Evolutionary conservation across 2,113 vertebrate genomes (phyloP), one percentile per base, ranked within the genome.

Genomic region (Cryptotis parvus): DNA sequence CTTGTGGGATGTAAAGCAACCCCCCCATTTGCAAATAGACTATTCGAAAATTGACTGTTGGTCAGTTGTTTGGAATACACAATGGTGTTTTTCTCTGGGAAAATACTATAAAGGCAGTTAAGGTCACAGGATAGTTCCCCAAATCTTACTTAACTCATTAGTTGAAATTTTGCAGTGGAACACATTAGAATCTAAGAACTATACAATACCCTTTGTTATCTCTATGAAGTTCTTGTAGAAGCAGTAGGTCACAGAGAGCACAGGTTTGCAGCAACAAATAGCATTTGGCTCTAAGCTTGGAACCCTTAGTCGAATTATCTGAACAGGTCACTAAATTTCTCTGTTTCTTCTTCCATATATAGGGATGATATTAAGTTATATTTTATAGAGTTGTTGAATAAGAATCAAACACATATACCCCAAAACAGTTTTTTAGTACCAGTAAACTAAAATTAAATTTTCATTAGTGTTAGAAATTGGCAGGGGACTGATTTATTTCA

Each of bases 1-100:
- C 65, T 83, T 24, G 49, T 90, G 87, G 72, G 87, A 96, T 93
- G 43, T 37, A 77, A 14, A 73, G 75, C 70, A 85, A 79, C 33
- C 63, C 29, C 29, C n/a, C 61, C 63, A 41, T 63, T 80, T 84
- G 72, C 52, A 94, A 80, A 89, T 41, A 90, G 77, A 72, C 12
- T 16, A 18, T 74, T 79, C 31, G 73, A 87, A 95, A 92, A 86
- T 92, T 88, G 68, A 52, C 45, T 73, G 70, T 31, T 90, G 39
- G 35, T 61, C 89, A 80, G 72, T 83, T 73, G 29, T 86, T 92
- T 90, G 43, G 87, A 90, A 93, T 87, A n/a, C 8, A 49, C 2
- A 37, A 7, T n/a, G 26, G 22, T 73, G 76, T 83, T 39, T 87
- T 61, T 88, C 49, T 15, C 37, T 73, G 29, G 80, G 63, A 72